Evolutionary conservation across 2,113 vertebrate genomes (phyloP), one percentile per base, ranked within the genome.

Genomic region (Pyrgilauda ruficollis): DNA sequence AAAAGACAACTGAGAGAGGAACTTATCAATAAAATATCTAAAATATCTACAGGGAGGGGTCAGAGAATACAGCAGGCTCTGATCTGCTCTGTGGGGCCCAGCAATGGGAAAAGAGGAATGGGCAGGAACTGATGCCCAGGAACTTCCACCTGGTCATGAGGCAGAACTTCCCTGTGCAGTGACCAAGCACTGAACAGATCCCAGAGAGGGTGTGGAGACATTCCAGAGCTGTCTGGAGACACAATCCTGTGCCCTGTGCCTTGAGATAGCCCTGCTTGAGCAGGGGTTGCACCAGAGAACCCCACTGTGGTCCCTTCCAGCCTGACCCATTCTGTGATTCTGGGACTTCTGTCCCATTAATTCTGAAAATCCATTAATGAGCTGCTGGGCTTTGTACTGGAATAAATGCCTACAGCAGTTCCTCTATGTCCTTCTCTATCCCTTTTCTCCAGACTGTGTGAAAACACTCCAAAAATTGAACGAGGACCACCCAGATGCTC

Each of bases 61-160:
- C 35, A 43, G 56, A 56, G 26, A 5, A 43, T 8, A 22, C 26
- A 18, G 21, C 35, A 69, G 63, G 41, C 10, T 59, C 39, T 75
- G 37, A 19, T 59, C 19, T 75, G 37, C 23, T 59, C 19, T 0
- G 1, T 28, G 33, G 21, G 18, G 17, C 10, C 21, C 31, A 83
- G 41, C 11, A 43, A 20, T 37, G 13, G 35, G 7, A 56, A 5
- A 33, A 49, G 43, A 33, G 15, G 31, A 49, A 27, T 0, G 0
- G 26, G 18, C 30, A 56, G 41, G 15, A 77, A 7, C 1, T 55
- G 47, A 56, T 43, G 14, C 15, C 14, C 26, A 69, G 55, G 4
- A 69, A 19, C 2, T 31, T 76, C 47, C 17, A 13, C 10, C 18
- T 35, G 46, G 15, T 6, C 24, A 27, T 22, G 30, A 37, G 30